Base-by-base conservation (phyloP, 2,113 vertebrate species). In the Mungos mungo region DNA sequence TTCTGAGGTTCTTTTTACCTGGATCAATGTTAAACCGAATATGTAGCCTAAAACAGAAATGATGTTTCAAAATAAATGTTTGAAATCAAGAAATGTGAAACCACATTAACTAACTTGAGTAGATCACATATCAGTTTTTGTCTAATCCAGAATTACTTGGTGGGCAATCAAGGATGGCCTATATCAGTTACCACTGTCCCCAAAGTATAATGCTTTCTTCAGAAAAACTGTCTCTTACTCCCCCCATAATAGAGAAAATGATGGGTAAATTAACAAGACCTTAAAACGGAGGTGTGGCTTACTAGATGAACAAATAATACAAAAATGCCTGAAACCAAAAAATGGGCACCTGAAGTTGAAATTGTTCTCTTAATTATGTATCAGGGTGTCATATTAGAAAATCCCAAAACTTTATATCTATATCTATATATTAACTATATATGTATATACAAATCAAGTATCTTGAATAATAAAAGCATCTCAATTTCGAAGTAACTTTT, bases 401-500 rank as follows among this genome's bases (percentile, higher is more conserved):
- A 96, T 69, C 5, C 16, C 71, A 60, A 89, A 13, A 3, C 23
- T 65, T 71, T 9, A 38, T 25, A 68, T 60, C 54, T 57, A 23
- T 57, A 21, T 23, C 57, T 60, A 60, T 23, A 23, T 57, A 57
- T 57, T 74, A 29, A n/a, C 57, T 7, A 45, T 68, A 69, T 35
- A 52, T 77, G 27, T 74, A 76, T 15, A 82, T 29, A 33, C 65
- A 14, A 74, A 84, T 83, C 4, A 84, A 69, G 14, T 93, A 60
- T 45, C 21, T 96, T 68, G n/a, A 83, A 90, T 60, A 76, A 76
- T 35, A 92, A 96, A 87, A 66, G 2, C 35, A 68, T 69, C 41
- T 92, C 31, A 45, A 38, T 80, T 96, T 94, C 93, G 83, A 96
- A 96, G 57, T 52, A 84, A 50, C 83, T 72, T 81, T 97, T 96